Base-by-base conservation (phyloP, 2,113 vertebrate genomes). In the Xiphophorus hellerii region DNA sequence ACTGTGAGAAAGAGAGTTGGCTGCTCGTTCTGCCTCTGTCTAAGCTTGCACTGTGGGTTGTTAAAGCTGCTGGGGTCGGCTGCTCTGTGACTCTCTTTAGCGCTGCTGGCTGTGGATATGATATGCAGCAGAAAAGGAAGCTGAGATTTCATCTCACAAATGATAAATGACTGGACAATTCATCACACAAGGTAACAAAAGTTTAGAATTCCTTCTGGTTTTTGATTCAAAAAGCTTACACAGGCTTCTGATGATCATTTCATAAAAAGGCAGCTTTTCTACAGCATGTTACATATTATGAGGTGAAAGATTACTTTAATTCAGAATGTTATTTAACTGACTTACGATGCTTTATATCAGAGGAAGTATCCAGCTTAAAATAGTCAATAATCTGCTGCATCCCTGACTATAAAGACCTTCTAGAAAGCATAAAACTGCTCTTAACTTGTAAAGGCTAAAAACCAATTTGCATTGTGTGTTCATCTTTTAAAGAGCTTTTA, bases 1-100 rank as follows among this genome's bases (percentile, higher is more conserved):
- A 69, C 65, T 11, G 58, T 72, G 83, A 83, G 77, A 73, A 80
- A 61, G 62, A 73, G 62, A 2, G 42, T 76, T 69, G 30, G 58
- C 54, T 48, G 28, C 75, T 72, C 8, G 1, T 37, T 30, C 31
- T 69, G 60, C 61, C 51, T 64, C 22, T 15, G 17, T 48, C 44
- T 48, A 1, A 48, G 44, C 14, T 48, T 20, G 17, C 17, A 20
- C 15, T 48, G 44, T 1, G 30, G 30, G 69, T 54, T 62, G 48
- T 30, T 48, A 48, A 17, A 48, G 20, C 75, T 71, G 77, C 48
- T 0, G 78, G 25, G 20, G 29, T 20, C 4, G 28, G 37, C 27
- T 60, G 60, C n/a, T 27, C 44, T 30, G 5, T 60, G 0, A 64
- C 73, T 29, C 65, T 63, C 25, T 6, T 58, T 6, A 5, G 31